Base-by-base conservation (phyloP, 1,140 invertebrate species). In the Papilio polytes region DNA sequence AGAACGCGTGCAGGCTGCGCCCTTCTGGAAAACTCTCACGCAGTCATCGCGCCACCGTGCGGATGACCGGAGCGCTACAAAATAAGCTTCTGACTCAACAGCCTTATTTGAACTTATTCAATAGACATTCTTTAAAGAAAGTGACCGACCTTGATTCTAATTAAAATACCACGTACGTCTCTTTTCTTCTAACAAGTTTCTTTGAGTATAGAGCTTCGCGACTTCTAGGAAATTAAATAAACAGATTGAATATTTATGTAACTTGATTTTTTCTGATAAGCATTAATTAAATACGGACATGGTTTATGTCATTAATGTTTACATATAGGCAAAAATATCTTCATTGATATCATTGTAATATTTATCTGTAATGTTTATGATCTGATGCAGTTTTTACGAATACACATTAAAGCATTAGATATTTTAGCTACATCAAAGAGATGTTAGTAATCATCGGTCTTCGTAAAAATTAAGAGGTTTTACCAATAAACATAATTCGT, bases 11-110 rank as follows among this genome's bases (percentile, higher is more conserved):
- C 84, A 90, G 86, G 86, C 84, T 92, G 86, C 90, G 91, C 88
- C 90, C 91, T 94, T 94, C 94, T 94, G 92, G 92, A 93, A 93
- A 88, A 92, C 90, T 92, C 92, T 81, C 84, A 80, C 89, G 87
- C 86, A 82, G 53, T 85, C 85, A 85, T 85, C 78, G 80, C 87
- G 84, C 86, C 82, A 87, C 84, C 87, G 63, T 31, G 12, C 22
- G 83, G 84, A 88, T 91, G 88, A 89, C 84, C 84, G 85, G 81
- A 44, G 84, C 59, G 87, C 82, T 84, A 88, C 88, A 83, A 87
- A 93, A 92, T 94, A 94, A 90, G 83, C 86, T 87, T 88, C 89
- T 94, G 94, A 94, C 91, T 95, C 92, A 95, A 93, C 87, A 94
- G 86, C 91, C 89, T 92, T 88, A 78, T 80, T 80, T 81, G 26